Evolutionary conservation across 2,888 invertebrate species (phyloP).

Genomic region (Agrilus mali): DNA sequence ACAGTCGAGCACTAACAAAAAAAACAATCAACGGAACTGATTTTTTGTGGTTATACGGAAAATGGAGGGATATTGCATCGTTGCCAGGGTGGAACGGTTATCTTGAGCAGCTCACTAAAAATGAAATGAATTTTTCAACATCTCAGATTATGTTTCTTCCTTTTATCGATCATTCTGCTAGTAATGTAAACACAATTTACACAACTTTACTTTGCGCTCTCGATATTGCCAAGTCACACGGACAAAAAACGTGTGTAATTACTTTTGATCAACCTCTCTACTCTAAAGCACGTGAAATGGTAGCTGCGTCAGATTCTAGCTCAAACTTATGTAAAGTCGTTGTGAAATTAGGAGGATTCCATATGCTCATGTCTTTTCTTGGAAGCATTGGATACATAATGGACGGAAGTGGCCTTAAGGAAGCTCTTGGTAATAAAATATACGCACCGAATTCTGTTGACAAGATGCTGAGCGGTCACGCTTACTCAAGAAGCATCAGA

Average conservation of each 20-base stretch:
- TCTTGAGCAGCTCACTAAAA: slow-evolving; percentile 20
- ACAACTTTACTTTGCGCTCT: slow-evolving; percentile 14
- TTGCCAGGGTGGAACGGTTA: slow-evolving; percentile 27
- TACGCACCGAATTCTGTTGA: slow-evolving; percentile 20
- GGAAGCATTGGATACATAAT: slow-evolving; percentile 17
- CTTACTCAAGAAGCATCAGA: slow-evolving; percentile 24
- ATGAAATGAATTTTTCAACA: slow-evolving; percentile 9
- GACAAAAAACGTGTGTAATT: slow-evolving; percentile 13
- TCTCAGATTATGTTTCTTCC: slow-evolving; percentile 11
- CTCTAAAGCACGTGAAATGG: slow-evolving; percentile 12
- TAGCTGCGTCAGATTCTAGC: slow-evolving; percentile 7
- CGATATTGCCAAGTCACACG: slow-evolving; percentile 13
- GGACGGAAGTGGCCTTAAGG: slow-evolving; percentile 16
- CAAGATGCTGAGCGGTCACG: slow-evolving; percentile 22
- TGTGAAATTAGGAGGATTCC: slow-evolving; percentile 26
- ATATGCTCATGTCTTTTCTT: slow-evolving; percentile 20
- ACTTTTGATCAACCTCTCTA: slow-evolving; percentile 15
- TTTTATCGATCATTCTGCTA: slow-evolving; percentile 9
- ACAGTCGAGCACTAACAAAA: slow-evolving; percentile 6
- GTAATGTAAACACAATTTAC: slow-evolving; percentile 14
- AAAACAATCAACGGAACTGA: slow-evolving; percentile 1
- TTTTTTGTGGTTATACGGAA: slow-evolving; percentile 16
- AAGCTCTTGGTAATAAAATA: slow-evolving; percentile 14
- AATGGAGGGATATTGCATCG: slow-evolving; percentile 17
- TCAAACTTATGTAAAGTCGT: slow-evolving; percentile 14